Evolutionary conservation across 2,888 invertebrate genomes (phyloP).

Genomic region (Caenorhabditis doughertyi): DNA sequence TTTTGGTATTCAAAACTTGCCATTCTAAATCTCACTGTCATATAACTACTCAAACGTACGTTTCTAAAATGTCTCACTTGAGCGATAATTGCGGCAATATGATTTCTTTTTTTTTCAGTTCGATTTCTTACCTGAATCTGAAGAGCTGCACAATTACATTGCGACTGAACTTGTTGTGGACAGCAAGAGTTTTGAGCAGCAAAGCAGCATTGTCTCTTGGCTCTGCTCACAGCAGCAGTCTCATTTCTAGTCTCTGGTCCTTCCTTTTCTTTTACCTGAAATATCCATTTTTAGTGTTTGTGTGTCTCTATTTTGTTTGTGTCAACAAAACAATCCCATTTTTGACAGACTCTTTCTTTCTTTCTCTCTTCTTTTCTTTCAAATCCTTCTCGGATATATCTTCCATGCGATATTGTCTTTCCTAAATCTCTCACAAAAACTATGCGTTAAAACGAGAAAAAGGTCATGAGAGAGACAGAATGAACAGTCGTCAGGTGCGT

Average conservation of each 20-base stretch:
- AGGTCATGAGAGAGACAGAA: constrained; percentile 49
- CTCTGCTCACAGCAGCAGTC: constrained; percentile 65
- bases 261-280: constrained; percentile 59
- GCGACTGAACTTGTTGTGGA: constrained; percentile 65
- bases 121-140: constrained; percentile 66
- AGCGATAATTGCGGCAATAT: no score
- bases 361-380: neutral
- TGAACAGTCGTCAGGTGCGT: constrained; percentile 61
- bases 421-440: constrained; percentile 47
- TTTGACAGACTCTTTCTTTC: constrained; percentile 31
- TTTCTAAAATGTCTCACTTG: neutral
- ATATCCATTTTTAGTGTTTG: neutral
- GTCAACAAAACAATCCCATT: constrained; percentile 31
- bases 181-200: constrained; percentile 74
- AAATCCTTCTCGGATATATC: constrained; percentile 14
- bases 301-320: constrained; percentile 15
- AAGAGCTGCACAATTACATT: constrained; percentile 76
- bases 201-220: constrained; percentile 74
- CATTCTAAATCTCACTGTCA: no score
- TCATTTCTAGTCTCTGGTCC: constrained; percentile 60
- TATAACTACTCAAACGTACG: neutral
- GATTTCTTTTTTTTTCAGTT: neutral
- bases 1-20: no score
- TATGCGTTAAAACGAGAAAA: constrained; percentile 35
- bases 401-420: constrained; percentile 30